Base-by-base conservation (phyloP, 2,797 vertebrate genomes). In the Parambassis ranga region DNA sequence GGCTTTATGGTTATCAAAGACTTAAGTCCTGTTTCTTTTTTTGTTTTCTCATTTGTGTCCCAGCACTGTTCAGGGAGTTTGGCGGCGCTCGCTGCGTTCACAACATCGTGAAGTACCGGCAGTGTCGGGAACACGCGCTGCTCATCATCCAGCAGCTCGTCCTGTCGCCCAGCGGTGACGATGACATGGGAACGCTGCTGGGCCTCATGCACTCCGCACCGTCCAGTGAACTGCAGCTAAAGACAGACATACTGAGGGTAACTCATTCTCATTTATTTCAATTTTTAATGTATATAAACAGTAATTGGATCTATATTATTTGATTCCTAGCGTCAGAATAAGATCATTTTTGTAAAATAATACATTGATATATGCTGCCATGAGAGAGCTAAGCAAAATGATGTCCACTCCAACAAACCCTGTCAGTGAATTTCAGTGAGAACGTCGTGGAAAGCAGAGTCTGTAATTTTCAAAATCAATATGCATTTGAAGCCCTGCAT, bases 131-230 rank as follows among this genome's bases (percentile, higher is more conserved):
- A 67, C 95, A 97, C 0, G 96, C 98, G 0, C 89, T 99, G 79
- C 94, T 96, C 93, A 95, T 98, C 76, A 98, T 98, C 75, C 98
- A 99, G 90, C 98, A 98, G 89, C 71, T 99, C 68, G 95, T 99
- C 51, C 82, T 99, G 27, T 98, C 97, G 0, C 94, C 96, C 5
- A 98, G 95, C 2, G 98, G 97, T 0, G 98, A 99, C 1, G 98
- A 99, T 0, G 98, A 99, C 75, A 98, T 99, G 97, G 98, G 98
- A 8, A 99, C 98, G 0, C 92, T 99, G 60, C 85, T 99, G 75
- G 98, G 98, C 11, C 87, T 99, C 57, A 99, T 99, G 98, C 97
- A 98, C 84, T 98, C 97, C 0, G 98, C 98, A 0, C 95, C 96
- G 0, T 90, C 94, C 7, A 94, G 93, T 0, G 98, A 99, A 15